These are phyloP conservation scores for Chloroceryle aenea DNA, from an alignment of 2,113 vertebrate genomes.

Conservation along the genomic window DNA sequence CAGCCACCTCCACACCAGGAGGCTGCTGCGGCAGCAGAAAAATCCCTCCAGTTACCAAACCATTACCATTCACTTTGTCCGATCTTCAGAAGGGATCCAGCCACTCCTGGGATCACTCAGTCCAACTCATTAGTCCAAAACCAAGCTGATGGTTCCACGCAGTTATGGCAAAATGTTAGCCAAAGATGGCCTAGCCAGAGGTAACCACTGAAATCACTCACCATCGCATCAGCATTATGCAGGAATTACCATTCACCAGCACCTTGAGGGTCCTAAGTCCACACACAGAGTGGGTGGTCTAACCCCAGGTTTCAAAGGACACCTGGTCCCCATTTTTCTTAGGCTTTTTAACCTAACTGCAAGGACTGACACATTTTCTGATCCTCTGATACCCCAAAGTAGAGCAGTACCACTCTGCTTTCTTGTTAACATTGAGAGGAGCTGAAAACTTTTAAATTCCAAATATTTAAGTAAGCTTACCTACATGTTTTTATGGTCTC, in stretches of 20 bases:
- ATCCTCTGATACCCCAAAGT: neutral
- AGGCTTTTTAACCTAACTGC: neutral
- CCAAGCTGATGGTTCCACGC: neutral
- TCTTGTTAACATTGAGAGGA: neutral
- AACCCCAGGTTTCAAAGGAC: neutral
- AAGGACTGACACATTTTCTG: neutral
- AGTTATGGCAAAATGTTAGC: neutral
- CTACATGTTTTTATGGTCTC: neutral
- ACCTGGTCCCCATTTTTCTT: neutral
- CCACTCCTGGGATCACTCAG: neutral
- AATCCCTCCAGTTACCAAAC: neutral
- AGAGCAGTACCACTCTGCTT: neutral
- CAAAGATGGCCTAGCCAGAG: neutral
- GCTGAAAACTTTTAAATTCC: neutral
- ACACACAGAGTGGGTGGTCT: neutral
- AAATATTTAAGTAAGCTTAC: neutral
- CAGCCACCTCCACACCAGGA: neutral
- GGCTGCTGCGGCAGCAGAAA: neutral
- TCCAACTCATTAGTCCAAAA: neutral
- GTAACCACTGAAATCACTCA: neutral
- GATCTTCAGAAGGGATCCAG: neutral
- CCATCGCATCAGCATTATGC: neutral
- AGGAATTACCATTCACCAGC: neutral
- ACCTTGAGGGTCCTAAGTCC: no score
- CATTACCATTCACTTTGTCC: neutral